Conservation (phyloP, 1,140 invertebrate genomes). For the Catajapyx aquilonaris region DNA sequence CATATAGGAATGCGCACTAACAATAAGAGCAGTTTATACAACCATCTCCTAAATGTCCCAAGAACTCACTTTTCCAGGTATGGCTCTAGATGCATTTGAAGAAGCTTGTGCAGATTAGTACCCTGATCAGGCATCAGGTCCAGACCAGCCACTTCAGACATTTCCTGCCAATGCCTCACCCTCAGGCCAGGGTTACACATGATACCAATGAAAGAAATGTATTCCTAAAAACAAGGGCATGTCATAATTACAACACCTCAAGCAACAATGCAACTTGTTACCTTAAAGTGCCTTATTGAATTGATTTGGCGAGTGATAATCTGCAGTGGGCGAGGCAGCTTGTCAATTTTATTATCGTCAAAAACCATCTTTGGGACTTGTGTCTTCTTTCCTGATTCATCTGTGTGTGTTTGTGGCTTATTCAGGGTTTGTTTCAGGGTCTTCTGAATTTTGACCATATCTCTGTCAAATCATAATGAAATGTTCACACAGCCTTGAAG, state of each 20-base stretch:
- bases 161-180: constrained; percentile 79
- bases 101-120: constrained; percentile 60
- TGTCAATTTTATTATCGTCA: constrained; percentile 51
- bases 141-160: constrained; percentile 59
- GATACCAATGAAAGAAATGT: constrained; percentile 55
- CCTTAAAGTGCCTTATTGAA: constrained; percentile 55
- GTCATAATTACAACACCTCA: constrained; percentile 1
- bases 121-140: constrained; percentile 69
- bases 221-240: constrained; percentile 28
- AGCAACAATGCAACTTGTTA: constrained; percentile 11
- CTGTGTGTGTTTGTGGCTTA: constrained; percentile 33
- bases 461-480: constrained; percentile 18
- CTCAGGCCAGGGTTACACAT: constrained; percentile 70
- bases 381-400: constrained; percentile 20
- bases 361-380: constrained; percentile 24
- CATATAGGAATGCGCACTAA: too few relatives aligned
- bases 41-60: not conserved
- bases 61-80: constrained; percentile 44
- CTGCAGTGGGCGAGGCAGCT: constrained; percentile 54
- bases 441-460: constrained; percentile 60
- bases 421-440: constrained; percentile 42
- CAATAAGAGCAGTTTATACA: too few relatives aligned
- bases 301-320: constrained; percentile 44
- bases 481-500: constrained; percentile 8
- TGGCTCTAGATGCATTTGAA: constrained; percentile 46